Conservation (phyloP, 64 coral and sea anemone species). For the Hydrozoanthus tunicans region DNA sequence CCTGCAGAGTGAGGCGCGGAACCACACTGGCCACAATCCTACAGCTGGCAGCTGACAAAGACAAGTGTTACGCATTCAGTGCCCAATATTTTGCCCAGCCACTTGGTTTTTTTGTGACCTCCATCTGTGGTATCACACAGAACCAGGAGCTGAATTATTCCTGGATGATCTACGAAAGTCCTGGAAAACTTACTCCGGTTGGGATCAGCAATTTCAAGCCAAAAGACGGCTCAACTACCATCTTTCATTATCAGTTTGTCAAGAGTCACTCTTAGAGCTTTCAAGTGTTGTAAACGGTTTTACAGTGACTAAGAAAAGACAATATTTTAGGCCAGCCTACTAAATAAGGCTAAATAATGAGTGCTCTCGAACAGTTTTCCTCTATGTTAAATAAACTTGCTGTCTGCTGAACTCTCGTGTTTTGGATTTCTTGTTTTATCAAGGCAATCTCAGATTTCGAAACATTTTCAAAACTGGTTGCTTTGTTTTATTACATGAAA, state of each 20-base stretch:
- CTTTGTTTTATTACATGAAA: no score
- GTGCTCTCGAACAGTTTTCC: no score
- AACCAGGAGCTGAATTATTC: constrained; percentile 39
- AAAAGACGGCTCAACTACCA: not conserved
- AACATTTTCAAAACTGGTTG: no score
- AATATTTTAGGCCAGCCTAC: no score
- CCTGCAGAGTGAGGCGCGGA: not conserved
- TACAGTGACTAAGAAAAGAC: no score
- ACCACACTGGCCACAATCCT: constrained; percentile 7
- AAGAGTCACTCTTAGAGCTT: constrained; percentile 4
- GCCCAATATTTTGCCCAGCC: constrained; percentile 26
- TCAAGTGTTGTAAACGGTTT: not conserved
- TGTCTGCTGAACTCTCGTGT: no score
- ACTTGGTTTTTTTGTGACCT: constrained; percentile 34
- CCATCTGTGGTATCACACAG: constrained; percentile 27
- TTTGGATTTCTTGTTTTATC: no score
- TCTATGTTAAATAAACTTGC: no score
- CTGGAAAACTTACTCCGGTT: not conserved
- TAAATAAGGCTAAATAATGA: no score
- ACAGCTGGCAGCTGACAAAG: constrained; percentile 18
- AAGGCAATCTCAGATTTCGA: no score
- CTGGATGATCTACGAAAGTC: constrained; percentile 32
- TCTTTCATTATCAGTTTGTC: constrained; percentile 8
- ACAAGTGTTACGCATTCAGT: constrained; percentile 12
- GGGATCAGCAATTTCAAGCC: constrained; percentile 30